phyloP scores from a whole-genome alignment of 2,797 vertebrate genomes.

The Podarcis lilfordi region DNA sequence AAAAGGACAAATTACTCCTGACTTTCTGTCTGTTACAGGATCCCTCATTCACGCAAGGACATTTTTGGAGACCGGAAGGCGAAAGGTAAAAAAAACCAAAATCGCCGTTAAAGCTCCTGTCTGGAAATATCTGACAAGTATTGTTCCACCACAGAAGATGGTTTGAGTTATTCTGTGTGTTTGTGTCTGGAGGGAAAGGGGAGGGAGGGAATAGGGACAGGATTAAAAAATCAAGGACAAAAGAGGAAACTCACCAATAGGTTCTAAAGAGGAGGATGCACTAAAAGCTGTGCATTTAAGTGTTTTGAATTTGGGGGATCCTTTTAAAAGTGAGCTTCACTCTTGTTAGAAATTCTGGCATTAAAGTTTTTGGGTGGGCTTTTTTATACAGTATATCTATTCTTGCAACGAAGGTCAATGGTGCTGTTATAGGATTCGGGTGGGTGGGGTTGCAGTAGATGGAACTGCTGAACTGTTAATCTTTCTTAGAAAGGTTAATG shows the following conservation, averaged over 20 bases:
- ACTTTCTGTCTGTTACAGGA: constrained; percentile 39
- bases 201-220: constrained; percentile 14
- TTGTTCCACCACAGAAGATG: constrained; percentile 41
- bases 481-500: too few species aligned
- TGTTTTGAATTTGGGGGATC: constrained; percentile 10
- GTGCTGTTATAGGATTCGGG: neutral
- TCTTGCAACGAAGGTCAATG: constrained; percentile 31
- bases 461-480: too few species aligned
- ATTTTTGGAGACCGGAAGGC: constrained; percentile 52
- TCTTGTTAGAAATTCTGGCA: constrained; percentile 22
- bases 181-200: too few species aligned
- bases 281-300: constrained; percentile 13
- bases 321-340: neutral
- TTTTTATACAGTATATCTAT: neutral
- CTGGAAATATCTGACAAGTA: constrained; percentile 61
- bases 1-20: constrained; percentile 46
- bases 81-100: constrained; percentile 48
- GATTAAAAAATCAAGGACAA: constrained; percentile 47
- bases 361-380: constrained; percentile 19
- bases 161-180: constrained; percentile 35
- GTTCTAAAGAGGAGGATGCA: constrained; percentile 29
- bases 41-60: constrained; percentile 38
- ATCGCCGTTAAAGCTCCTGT: constrained; percentile 57
- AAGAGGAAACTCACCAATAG: constrained; percentile 48
- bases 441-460: too few species aligned